These are phyloP conservation scores for Cyrtodaria siliqua DNA, from an alignment of 2,888 invertebrate genomes.

Conservation along the genomic window DNA sequence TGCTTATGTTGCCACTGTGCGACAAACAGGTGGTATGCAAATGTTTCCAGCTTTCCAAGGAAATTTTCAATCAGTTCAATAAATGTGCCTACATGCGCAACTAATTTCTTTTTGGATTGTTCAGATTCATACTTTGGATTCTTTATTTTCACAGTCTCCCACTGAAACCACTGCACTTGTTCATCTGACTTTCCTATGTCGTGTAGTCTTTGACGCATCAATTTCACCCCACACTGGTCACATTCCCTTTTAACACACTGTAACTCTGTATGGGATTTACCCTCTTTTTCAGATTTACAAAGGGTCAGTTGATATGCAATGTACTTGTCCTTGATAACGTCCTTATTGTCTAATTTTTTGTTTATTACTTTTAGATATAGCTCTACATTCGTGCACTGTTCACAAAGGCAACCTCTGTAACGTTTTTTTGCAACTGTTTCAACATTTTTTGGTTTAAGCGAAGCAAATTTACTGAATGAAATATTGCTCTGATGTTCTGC, in stretches of 20 bases:
- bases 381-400: no score
- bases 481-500: no score
- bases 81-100: slow-evolving; percentile 5
- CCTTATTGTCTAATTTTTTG: no score
- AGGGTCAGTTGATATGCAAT: slow-evolving; percentile 12
- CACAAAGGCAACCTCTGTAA: slow-evolving; percentile 24
- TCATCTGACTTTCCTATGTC: no score
- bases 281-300: slow-evolving; percentile 8
- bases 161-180: no score
- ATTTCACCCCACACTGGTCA: slow-evolving; percentile 14
- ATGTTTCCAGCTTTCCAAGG: slow-evolving; percentile 5
- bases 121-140: slow-evolving; percentile 9
- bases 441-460: slow-evolving; percentile 32
- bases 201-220: slow-evolving; percentile 2
- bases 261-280: no score
- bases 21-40: slow-evolving; percentile 24
- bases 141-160: slow-evolving; percentile 12
- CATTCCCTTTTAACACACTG: no score
- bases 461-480: no score
- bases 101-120: slow-evolving; percentile 9
- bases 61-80: slow-evolving; percentile 9
- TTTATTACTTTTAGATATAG: no score
- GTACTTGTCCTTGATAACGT: no score
- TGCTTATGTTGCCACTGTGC: slow-evolving; percentile 27
- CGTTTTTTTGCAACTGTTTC: slow-evolving; percentile 8